These are phyloP conservation scores for Drosophila nigrodunni DNA, from an alignment of 1,140 invertebrate genomes.

Conservation along the genomic window DNA sequence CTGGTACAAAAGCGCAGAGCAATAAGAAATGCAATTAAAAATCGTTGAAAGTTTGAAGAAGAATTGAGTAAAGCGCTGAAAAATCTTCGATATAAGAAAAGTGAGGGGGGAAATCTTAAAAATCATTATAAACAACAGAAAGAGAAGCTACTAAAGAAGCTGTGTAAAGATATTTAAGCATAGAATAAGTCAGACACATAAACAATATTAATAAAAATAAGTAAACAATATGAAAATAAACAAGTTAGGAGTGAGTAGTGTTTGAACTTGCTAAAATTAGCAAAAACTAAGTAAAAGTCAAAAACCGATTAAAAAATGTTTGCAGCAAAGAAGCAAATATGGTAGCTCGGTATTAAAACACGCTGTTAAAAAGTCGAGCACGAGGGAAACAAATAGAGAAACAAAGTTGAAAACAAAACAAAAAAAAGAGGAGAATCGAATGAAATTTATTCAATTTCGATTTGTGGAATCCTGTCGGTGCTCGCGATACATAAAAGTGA, in stretches of 20 bases:
- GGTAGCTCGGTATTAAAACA: no score
- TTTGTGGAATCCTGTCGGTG: conserved; percentile 27
- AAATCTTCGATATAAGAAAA: neutral
- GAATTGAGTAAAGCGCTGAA: no score
- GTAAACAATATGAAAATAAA: no score
- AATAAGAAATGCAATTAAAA: neutral
- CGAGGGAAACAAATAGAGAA: neutral
- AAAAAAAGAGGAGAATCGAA: neutral
- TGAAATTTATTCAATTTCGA: conserved; percentile 33
- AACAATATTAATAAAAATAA: no score
- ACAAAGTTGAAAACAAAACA: neutral
- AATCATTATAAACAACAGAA: neutral
- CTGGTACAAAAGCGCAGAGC: neutral
- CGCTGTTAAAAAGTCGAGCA: neutral
- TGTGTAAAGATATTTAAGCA: neutral
- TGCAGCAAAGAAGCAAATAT: no score
- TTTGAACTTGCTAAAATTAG: neutral
- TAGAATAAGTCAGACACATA: no score
- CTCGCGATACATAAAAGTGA: conserved; percentile 11
- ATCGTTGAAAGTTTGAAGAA: no score
- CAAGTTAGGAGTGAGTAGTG: no score
- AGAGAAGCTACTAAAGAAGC: neutral
- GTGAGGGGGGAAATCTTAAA: neutral
- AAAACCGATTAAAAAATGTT: no score
- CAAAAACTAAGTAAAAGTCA: no score